phyloP scores from a whole-genome alignment of 2,888 invertebrate species.

The Leistus spinibarbis region DNA sequence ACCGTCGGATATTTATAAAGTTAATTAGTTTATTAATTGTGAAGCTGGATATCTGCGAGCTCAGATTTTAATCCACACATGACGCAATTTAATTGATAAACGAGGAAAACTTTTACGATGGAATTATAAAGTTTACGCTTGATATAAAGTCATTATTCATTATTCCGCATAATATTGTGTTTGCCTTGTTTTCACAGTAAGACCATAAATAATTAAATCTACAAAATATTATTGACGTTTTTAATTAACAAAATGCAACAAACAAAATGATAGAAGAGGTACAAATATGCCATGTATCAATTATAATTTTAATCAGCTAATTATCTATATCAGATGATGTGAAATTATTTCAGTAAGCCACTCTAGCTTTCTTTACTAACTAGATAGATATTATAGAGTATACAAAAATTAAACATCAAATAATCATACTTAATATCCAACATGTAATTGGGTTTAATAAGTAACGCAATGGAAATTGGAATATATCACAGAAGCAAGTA shows the following conservation, averaged over 20 bases:
- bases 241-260: too few species aligned
- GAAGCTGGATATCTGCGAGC: background rate
- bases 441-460: too few species aligned
- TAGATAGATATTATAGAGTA: too few species aligned
- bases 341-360: too few species aligned
- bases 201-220: background rate
- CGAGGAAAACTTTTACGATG: constrained; percentile 19
- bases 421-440: too few species aligned
- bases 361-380: too few species aligned
- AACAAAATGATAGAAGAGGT: too few species aligned
- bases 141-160: constrained; percentile 27
- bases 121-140: constrained; percentile 18
- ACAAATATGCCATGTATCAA: too few species aligned
- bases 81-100: constrained; percentile 24
- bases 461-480: too few species aligned
- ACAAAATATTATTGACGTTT: background rate
- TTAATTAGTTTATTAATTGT: background rate
- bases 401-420: too few species aligned
- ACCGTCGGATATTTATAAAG: background rate
- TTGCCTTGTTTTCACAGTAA: background rate
- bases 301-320: too few species aligned
- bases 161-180: background rate
- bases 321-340: too few species aligned
- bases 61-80: constrained; percentile 9
- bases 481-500: background rate